Evolutionary conservation across 2,888 invertebrate species (phyloP).

Genomic region (Aromia moschata): DNA sequence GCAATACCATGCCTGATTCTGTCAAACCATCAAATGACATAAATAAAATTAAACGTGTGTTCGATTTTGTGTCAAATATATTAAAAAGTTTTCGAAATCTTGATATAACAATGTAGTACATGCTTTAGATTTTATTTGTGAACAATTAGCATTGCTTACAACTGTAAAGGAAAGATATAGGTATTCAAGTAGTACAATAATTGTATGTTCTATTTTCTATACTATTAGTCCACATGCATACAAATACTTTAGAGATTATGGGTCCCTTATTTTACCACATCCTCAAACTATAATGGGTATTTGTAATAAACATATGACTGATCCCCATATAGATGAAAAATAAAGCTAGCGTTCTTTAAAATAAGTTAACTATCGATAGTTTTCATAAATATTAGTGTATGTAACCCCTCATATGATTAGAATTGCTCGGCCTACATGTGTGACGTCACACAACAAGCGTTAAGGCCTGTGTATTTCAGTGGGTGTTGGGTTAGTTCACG

Average conservation of each 20-base stretch:
- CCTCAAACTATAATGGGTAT: constrained; percentile 2
- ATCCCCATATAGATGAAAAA: constrained; percentile 1
- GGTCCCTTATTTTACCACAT: constrained; percentile 20
- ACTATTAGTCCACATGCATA: constrained; percentile 25
- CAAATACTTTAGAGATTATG: constrained; percentile 18
- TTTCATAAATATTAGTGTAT: no score
- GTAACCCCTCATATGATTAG: no score
- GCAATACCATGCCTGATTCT: neutral
- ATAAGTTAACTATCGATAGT: no score
- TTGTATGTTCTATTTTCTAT: constrained; percentile 20
- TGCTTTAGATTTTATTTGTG: constrained; percentile 5
- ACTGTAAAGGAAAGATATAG: constrained; percentile 17
- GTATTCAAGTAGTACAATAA: constrained; percentile 12
- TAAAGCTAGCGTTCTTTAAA: no score
- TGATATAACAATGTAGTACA: neutral
- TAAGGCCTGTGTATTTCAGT: constrained; percentile 1
- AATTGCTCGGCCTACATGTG: no score
- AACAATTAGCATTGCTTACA: neutral
- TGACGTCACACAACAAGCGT: no score
- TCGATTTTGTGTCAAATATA: constrained; percentile 1
- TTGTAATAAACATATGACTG: neutral
- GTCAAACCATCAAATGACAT: neutral
- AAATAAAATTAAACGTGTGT: constrained; percentile 19
- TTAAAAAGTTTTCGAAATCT: neutral
- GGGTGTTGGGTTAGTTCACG: neutral